phyloP scores from a whole-genome alignment of 1,140 invertebrate species.

The Chrysomallon squamiferum region DNA sequence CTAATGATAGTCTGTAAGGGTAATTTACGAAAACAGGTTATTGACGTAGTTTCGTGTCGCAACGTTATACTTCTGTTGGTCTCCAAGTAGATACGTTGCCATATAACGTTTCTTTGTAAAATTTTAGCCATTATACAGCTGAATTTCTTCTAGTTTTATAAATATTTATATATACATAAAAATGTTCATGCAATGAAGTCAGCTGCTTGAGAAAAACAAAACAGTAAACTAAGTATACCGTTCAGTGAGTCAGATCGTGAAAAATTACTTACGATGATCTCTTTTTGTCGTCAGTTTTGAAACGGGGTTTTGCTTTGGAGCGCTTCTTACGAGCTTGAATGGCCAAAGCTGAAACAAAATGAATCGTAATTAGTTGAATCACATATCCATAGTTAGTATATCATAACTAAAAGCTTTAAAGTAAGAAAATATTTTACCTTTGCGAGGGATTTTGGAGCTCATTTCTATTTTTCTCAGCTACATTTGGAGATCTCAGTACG shows the following conservation, averaged over 20 bases:
- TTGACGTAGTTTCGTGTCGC: too few relatives aligned
- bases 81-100: too few relatives aligned
- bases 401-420: background rate
- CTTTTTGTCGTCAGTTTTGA: slow-evolving; percentile 43
- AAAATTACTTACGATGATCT: slow-evolving; percentile 41
- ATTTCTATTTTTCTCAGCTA: slow-evolving; percentile 41
- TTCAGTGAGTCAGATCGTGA: background rate
- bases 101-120: too few relatives aligned
- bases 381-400: background rate
- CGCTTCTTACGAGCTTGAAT: slow-evolving; percentile 64
- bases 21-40: too few relatives aligned
- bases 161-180: too few relatives aligned
- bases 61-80: too few relatives aligned
- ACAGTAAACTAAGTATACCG: too few relatives aligned
- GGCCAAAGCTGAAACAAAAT: slow-evolving; percentile 57
- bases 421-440: slow-evolving; percentile 34
- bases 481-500: slow-evolving; percentile 39
- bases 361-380: background rate
- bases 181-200: too few relatives aligned
- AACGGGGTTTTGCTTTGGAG: slow-evolving; percentile 53
- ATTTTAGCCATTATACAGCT: too few relatives aligned
- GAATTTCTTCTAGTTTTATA: too few relatives aligned
- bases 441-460: slow-evolving; percentile 57
- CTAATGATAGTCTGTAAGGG: too few relatives aligned
- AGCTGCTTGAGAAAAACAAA: too few relatives aligned